Evolutionary conservation across 2,113 vertebrate genomes (phyloP).

Genomic region (Actinemys pallida): DNA sequence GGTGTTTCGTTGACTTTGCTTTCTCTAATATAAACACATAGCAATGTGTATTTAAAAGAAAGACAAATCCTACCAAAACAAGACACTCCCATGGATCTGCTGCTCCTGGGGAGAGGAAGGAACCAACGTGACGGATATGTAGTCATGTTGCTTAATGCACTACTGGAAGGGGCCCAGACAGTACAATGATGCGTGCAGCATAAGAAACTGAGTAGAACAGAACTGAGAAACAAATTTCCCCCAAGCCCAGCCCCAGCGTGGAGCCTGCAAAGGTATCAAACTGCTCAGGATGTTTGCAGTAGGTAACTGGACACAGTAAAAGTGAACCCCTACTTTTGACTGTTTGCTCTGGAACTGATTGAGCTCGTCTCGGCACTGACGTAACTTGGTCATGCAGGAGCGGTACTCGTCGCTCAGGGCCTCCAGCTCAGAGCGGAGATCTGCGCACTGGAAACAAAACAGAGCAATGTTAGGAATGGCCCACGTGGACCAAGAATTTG

Average conservation of each 20-base stretch:
- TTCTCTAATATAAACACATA: no score
- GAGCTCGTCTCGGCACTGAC: constrained; percentile 87
- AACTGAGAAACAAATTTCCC: not conserved
- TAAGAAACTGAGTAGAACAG: not conserved
- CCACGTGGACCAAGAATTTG: fast-evolving
- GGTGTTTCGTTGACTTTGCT: not conserved
- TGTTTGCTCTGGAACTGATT: constrained; percentile 61
- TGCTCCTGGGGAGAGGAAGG: not conserved
- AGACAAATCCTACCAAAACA: not conserved
- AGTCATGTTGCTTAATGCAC: not conserved
- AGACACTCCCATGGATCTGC: not conserved
- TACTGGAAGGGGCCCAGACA: not conserved
- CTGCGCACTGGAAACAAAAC: constrained; percentile 80
- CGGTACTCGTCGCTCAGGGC: constrained; percentile 85
- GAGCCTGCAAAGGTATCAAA: fast-evolving
- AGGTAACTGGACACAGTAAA: not conserved
- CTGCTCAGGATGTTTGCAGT: not conserved
- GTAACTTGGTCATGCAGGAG: constrained; percentile 84
- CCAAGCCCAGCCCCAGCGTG: fast-evolving
- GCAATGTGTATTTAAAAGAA: not conserved
- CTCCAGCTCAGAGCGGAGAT: constrained; percentile 85
- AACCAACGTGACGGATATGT: no score
- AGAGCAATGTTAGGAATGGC: not conserved
- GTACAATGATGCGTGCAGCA: fast-evolving
- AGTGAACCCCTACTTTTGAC: constrained; percentile 65